phyloP scores from a whole-genome alignment of 2,113 vertebrate genomes.

The Capreolus pygargus region DNA sequence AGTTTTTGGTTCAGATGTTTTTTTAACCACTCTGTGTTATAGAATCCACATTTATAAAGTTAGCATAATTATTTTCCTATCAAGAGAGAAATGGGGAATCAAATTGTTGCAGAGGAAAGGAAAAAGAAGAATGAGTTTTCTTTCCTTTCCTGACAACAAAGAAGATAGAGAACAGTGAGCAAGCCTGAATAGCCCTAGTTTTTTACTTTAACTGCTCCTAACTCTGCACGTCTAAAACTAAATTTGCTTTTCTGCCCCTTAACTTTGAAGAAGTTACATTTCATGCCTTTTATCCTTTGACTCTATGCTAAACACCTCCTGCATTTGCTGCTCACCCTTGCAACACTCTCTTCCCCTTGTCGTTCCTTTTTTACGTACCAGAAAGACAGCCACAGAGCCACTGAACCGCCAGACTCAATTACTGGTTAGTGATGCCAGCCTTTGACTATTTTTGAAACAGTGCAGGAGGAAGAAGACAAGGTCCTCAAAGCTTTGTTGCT shows the following conservation, averaged over 20 bases:
- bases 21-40: not conserved
- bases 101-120: not conserved
- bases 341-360: not conserved
- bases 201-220: not conserved
- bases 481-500: not conserved
- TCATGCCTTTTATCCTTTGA: not conserved
- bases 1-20: not conserved
- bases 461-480: not conserved
- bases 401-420: accelerated
- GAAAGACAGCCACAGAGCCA: not conserved
- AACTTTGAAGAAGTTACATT: not conserved
- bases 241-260: not conserved
- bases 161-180: not conserved
- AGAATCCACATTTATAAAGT: not conserved
- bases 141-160: not conserved
- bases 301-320: not conserved
- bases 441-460: not conserved
- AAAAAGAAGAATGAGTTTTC: not conserved
- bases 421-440: not conserved
- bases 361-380: not conserved
- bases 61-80: slow-evolving; percentile 1
- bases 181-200: not conserved
- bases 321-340: not conserved
- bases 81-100: not conserved
- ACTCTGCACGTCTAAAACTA: not conserved